Evolutionary conservation across 2,888 invertebrate species (phyloP), one percentile per base, ranked within the genome.

Genomic region (Disparrhopalites patrizii): DNA sequence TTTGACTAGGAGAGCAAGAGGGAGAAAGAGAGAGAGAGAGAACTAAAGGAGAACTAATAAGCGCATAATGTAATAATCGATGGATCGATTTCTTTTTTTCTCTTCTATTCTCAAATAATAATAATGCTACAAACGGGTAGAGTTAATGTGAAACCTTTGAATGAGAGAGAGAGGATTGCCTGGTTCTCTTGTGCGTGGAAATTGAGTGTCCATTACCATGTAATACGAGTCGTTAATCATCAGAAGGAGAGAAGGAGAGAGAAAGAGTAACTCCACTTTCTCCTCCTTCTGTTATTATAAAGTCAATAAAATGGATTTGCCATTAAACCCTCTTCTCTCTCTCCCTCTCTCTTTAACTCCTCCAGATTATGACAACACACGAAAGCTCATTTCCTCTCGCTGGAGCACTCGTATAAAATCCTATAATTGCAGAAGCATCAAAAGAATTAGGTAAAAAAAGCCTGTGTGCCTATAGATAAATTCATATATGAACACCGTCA

Each of bases 241-340:
- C n/a, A 3, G 25, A n/a, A 7, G 13, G 20, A 23, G 23, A 47
- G 25, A 51, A 3, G 51, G 15, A 15, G 51, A 23, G 31, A 18
- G 5, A 15, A 28, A 5, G 3, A 38, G 23, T 13, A 13, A 40
- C 4, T 7, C 40, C 40, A 40, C 15, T 40, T n/a, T 40, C 40
- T 36, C 36, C 36, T 36, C 36, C 1, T 18, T 27, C 27, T 36
- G 36, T 27, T 52, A 36, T 38, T 25, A n/a, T n/a, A 57, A 57
- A 57, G 57, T 38, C 57, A 38, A 57, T 57, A 57, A 57, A 57
- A 38, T 57, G 57, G 57, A 57, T 57, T 57, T 57, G 23, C 57
- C 27, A 57, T 57, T 40, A 36, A 33, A 13, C 20, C 38, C 15
- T 15, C 43, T 43, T 4, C n/a, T 43, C 43, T 43, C 43, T 7